phyloP scores from a whole-genome alignment of 2,888 invertebrate genomes.

The Lasioglossum oenotherae region DNA sequence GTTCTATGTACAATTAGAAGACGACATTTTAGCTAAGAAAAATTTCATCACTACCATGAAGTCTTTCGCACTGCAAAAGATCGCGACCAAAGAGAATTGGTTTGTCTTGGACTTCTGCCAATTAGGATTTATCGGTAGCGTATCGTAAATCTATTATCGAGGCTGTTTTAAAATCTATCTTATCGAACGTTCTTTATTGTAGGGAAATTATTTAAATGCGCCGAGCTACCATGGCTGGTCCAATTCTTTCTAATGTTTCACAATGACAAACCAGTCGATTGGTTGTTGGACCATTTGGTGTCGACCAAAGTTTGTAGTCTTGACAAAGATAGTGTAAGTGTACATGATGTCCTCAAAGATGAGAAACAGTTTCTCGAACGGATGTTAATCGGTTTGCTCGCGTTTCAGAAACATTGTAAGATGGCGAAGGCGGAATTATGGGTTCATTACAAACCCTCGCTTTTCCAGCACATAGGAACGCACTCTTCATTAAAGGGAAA shows the following conservation, averaged over 20 bases:
- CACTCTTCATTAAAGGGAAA: slow-evolving; percentile 98
- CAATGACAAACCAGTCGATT: slow-evolving; percentile 98
- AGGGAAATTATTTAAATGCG: slow-evolving; percentile 95
- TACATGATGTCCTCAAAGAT: not conserved
- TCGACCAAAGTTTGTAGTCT: slow-evolving; percentile 95
- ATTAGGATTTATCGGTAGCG: slow-evolving; percentile 94
- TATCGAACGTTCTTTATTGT: slow-evolving; percentile 71
- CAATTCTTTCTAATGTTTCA: slow-evolving; percentile 98
- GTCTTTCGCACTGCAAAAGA: slow-evolving; percentile 92
- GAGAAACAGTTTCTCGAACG: not conserved
- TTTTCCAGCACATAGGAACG: slow-evolving; percentile 98
- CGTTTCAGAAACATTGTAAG: slow-evolving; percentile 92
- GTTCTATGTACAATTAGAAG: slow-evolving; percentile 97
- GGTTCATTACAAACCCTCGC: slow-evolving; percentile 94
- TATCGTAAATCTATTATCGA: not conserved
- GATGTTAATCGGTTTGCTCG: not conserved
- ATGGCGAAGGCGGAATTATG: slow-evolving; percentile 91
- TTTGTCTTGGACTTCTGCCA: slow-evolving; percentile 97
- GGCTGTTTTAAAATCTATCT: not conserved
- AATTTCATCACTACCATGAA: slow-evolving; percentile 94
- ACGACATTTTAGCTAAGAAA: slow-evolving; percentile 95
- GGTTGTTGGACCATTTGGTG: slow-evolving; percentile 96
- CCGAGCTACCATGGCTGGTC: slow-evolving; percentile 93
- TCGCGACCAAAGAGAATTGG: slow-evolving; percentile 92
- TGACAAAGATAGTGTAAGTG: slow-evolving; percentile 90